Evolutionary conservation across 2,888 invertebrate genomes (phyloP).

Genomic region (Mechanitis mazaeus): DNA sequence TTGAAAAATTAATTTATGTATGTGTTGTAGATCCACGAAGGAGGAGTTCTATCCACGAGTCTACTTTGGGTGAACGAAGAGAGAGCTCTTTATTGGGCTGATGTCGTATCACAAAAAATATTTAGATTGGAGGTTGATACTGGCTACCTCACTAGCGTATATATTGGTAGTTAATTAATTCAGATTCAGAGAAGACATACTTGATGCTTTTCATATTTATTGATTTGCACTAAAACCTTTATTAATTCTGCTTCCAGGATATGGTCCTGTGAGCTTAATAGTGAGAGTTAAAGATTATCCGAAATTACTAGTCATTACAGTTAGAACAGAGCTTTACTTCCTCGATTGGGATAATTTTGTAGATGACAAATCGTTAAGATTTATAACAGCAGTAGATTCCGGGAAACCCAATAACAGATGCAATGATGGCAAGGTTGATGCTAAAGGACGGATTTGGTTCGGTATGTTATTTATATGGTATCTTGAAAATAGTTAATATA

Average conservation of each 20-base stretch:
- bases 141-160: constrained; percentile 59
- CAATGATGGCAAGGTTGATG: constrained; percentile 84
- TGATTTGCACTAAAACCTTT: background rate
- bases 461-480: constrained; percentile 55
- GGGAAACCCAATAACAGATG: constrained; percentile 71
- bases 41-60: constrained; percentile 74
- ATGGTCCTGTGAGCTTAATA: constrained; percentile 72
- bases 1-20: background rate
- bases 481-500: background rate
- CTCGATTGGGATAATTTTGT: constrained; percentile 50
- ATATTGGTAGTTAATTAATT: constrained; percentile 50
- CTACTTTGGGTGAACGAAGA: constrained; percentile 77
- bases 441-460: constrained; percentile 80
- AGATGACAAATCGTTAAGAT: constrained; percentile 47
- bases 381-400: constrained; percentile 58
- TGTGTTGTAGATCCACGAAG: constrained; percentile 45
- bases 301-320: constrained; percentile 56
- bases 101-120: constrained; percentile 70
- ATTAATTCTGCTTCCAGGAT: constrained; percentile 43
- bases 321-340: constrained; percentile 62
- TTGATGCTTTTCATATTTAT: constrained; percentile 31
- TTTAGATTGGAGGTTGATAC: constrained; percentile 70
- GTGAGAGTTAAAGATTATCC: constrained; percentile 68
- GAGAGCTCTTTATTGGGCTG: constrained; percentile 79
- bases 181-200: background rate